These are phyloP conservation scores for Hemicentrotus pulcherrimus DNA, from an alignment of 35 echinoderm and acorn worm species.

Conservation along the genomic window DNA sequence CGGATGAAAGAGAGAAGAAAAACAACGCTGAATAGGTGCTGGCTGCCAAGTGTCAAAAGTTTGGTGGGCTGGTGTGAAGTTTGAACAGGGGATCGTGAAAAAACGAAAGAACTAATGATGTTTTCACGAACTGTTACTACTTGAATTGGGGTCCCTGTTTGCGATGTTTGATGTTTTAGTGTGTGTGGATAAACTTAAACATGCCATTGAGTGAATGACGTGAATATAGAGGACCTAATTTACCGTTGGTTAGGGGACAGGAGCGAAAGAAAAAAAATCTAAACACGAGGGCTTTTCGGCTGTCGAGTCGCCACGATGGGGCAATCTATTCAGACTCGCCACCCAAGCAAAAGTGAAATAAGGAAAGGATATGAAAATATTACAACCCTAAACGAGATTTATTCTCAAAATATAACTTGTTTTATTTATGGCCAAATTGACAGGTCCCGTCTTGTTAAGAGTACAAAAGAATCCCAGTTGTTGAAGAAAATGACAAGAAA, in stretches of 20 bases:
- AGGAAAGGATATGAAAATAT: slow-evolving; percentile 46
- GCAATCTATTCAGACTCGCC: background rate
- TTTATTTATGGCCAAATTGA: slow-evolving; percentile 54
- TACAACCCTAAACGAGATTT: slow-evolving; percentile 39
- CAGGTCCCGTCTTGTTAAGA: background rate
- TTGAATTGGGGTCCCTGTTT: background rate
- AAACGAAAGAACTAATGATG: slow-evolving; percentile 40
- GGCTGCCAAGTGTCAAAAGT: slow-evolving; percentile 36
- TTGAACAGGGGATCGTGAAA: background rate
- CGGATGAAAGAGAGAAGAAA: slow-evolving; percentile 22
- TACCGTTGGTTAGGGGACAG: slow-evolving; percentile 6
- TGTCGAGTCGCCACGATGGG: background rate
- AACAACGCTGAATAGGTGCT: slow-evolving; percentile 24
- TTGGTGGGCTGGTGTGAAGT: slow-evolving; percentile 33
- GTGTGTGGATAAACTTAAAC: slow-evolving; percentile 53
- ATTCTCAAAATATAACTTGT: slow-evolving; percentile 51
- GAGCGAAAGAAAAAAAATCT: background rate
- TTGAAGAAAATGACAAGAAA: slow-evolving; percentile 22
- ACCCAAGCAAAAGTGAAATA: slow-evolving; percentile 24
- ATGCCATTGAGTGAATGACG: slow-evolving; percentile 26
- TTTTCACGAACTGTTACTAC: slow-evolving; percentile 42
- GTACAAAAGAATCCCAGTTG: background rate
- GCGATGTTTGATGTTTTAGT: slow-evolving; percentile 38
- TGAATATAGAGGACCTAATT: slow-evolving; percentile 24
- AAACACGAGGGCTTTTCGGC: background rate